Conservation (phyloP, 2,113 vertebrate species). For the Calidris pugnax region DNA sequence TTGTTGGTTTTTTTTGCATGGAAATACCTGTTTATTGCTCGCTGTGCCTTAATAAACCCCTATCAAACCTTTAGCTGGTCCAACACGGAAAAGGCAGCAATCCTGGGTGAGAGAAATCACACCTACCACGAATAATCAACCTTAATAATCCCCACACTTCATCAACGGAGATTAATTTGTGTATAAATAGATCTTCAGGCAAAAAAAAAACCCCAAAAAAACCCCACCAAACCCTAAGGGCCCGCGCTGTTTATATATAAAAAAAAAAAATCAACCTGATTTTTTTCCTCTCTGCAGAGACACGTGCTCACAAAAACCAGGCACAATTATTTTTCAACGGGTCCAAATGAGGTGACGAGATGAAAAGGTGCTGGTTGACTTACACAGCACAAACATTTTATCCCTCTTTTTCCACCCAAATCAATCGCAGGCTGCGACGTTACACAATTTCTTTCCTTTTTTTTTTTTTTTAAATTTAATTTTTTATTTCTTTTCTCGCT, state of each 20-base stretch:
- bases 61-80: neutral
- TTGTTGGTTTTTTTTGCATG: no score
- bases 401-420: neutral
- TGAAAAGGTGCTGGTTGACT: neutral
- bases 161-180: neutral
- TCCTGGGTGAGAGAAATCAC: neutral
- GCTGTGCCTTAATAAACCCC: neutral
- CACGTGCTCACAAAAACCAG: neutral
- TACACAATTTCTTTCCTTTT: neutral
- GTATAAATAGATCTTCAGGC: neutral
- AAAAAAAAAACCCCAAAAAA: neutral
- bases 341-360: neutral
- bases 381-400: neutral
- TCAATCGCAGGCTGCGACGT: neutral
- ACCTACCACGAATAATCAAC: neutral
- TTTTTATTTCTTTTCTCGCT: neutral
- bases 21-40: neutral
- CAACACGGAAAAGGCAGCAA: neutral
- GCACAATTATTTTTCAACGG: neutral
- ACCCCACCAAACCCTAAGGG: neutral
- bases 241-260: neutral
- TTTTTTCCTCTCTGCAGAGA: neutral
- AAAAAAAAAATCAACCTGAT: neutral
- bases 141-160: neutral
- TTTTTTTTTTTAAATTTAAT: no score